Percentiles rank a stretch among this genome's conserved stretches.
phyloP scores from a whole-genome alignment of 2,113 vertebrate species.

The Tringa solitaria region DNA sequence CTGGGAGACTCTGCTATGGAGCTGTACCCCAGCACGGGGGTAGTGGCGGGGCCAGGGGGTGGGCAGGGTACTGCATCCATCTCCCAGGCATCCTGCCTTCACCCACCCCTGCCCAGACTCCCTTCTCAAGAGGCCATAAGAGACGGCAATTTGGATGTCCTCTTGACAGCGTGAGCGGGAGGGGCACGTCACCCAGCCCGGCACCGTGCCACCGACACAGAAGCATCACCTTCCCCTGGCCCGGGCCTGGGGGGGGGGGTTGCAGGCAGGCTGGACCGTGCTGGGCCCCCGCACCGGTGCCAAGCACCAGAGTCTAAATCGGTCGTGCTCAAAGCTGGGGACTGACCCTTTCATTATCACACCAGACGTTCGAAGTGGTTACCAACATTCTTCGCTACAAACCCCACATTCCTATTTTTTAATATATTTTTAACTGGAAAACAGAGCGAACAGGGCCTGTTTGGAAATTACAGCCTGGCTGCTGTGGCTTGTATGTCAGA shows the following conservation, averaged over 20 bases:
- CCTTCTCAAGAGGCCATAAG: neutral
- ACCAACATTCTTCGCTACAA: slow-evolving; percentile 62
- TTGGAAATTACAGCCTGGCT: slow-evolving; percentile 73
- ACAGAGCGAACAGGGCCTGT: slow-evolving; percentile 46
- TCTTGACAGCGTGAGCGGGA: neutral
- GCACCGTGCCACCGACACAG: neutral
- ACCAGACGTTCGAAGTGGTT: slow-evolving; percentile 64
- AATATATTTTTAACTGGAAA: slow-evolving; percentile 76
- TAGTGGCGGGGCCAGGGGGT: neutral
- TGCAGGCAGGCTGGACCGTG: neutral
- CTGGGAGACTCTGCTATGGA: neutral
- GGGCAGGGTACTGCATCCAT: neutral
- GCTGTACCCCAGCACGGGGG: neutral
- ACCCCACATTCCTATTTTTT: slow-evolving; percentile 70
- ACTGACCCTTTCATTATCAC: slow-evolving; percentile 73
- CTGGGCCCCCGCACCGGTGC: neutral
- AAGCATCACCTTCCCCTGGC: neutral
- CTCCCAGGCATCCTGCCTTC: neutral
- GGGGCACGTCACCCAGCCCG: fast-evolving
- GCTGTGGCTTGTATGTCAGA: slow-evolving; percentile 71
- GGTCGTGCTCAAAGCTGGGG: slow-evolving; percentile 56
- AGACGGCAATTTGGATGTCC: neutral
- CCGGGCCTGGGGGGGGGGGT: fast-evolving
- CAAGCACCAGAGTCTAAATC: slow-evolving; percentile 65
- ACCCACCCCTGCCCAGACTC: neutral